Evolutionary conservation across 2,888 invertebrate genomes (phyloP), one percentile per base, ranked within the genome.

Genomic region (Philaethria dido): DNA sequence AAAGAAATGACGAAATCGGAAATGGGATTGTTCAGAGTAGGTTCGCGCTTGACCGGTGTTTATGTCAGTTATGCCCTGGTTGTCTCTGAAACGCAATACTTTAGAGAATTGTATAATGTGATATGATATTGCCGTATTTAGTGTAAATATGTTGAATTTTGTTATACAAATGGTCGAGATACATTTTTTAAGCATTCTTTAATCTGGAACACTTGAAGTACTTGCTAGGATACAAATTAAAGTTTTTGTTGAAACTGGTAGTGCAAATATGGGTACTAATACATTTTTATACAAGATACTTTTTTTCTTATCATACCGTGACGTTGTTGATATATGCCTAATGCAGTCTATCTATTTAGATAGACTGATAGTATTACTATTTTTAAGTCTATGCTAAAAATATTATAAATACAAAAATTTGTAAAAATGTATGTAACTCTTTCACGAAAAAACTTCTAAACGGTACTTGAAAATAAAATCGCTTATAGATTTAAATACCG

Each of bases 51-150:
- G 71, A 68, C 71, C 72, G 62, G 63, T 62, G 64, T 52, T 68
- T 57, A 57, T 60, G 62, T 67, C 74, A 66, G 75, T 74, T 69
- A 71, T 70, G 75, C 72, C 69, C 75, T 74, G 72, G 52, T 74
- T 75, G 70, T 39, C 69, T 57, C 36, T 64, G 72, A 71, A 67
- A 72, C 62, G 72, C 69, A 69, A 74, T 69, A 54, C 74, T 73
- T 73, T 71, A 63, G 59, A 71, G 70, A 62, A 55, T 75, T 75
- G 74, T 73, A 72, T 75, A 74, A 74, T 75, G 48, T 25, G 47
- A 66, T 55, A 47, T 59, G 69, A 69, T 69, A 62, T 44, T 18
- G 39, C 47, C 50, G 44, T 66, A 50, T 61, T 61, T 48, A 50
- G 61, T 44, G 29, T 62, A 55, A 50, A 66, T 63, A 52, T 48